Evolutionary conservation across 2,888 invertebrate genomes (phyloP).

Genomic region (Dicranocentrus wangi): DNA sequence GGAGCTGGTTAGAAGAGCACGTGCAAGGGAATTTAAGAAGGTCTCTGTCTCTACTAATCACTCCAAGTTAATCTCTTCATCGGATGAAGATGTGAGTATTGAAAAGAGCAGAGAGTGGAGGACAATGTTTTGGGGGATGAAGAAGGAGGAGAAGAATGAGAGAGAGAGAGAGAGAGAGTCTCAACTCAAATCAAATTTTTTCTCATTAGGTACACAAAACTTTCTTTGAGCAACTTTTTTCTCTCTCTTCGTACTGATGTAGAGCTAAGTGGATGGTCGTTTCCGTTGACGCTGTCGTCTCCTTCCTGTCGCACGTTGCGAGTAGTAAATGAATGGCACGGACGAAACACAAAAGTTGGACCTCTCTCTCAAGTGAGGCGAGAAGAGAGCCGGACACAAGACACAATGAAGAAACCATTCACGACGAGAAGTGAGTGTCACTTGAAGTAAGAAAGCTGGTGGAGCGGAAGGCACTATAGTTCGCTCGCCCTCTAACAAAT

Average conservation of each 20-base stretch:
- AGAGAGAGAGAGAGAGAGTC: slow-evolving; percentile 28
- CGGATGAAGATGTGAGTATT: background rate
- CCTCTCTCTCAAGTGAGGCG: slow-evolving; percentile 59
- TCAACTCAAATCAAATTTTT: slow-evolving; percentile 66
- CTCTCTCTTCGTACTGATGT: too few relatives aligned
- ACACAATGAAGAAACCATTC: slow-evolving; percentile 67
- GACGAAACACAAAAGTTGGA: slow-evolving; percentile 48
- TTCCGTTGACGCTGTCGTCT: slow-evolving; percentile 60
- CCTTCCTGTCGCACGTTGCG: slow-evolving; percentile 37
- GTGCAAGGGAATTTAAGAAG: background rate
- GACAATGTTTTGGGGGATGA: background rate
- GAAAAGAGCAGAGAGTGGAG: background rate
- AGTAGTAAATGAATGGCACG: background rate
- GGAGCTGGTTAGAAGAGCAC: background rate
- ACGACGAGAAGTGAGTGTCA: slow-evolving; percentile 57
- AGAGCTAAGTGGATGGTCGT: slow-evolving; percentile 62
- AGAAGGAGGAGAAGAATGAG: slow-evolving; percentile 5
- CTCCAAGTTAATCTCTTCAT: slow-evolving; percentile 50
- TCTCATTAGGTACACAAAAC: slow-evolving; percentile 64
- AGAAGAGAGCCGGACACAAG: slow-evolving; percentile 65
- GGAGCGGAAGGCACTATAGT: slow-evolving; percentile 63
- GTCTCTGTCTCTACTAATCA: background rate
- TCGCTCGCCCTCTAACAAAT: too few relatives aligned
- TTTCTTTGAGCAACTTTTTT: slow-evolving; percentile 57
- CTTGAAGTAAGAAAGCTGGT: slow-evolving; percentile 66